phyloP scores from a whole-genome alignment of 2,888 invertebrate genomes.

The Ophonus ardosiacus region DNA sequence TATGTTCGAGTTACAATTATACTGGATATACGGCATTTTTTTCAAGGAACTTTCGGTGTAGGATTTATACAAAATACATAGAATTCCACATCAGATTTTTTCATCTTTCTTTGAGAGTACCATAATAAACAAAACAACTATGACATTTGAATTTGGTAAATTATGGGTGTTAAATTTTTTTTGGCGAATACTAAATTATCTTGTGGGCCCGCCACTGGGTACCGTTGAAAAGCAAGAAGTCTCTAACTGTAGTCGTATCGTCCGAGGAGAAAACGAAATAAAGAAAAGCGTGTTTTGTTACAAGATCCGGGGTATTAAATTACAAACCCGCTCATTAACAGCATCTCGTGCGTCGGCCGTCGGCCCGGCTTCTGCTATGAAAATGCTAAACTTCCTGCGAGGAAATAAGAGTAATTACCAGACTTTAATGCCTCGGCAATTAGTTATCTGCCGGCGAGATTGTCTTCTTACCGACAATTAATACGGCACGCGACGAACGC shows the following conservation, averaged over 20 bases:
- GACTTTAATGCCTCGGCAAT: conserved; percentile 66
- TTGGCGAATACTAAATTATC: too few species aligned
- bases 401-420: conserved; percentile 68
- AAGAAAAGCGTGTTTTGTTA: conserved; percentile 62
- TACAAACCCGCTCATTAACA: conserved; percentile 67
- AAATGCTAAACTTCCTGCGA: conserved; percentile 67
- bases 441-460: conserved; percentile 66
- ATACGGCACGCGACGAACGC: conserved; percentile 58
- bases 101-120: too few species aligned
- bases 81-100: too few species aligned
- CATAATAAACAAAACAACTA: too few species aligned
- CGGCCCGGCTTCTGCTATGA: conserved; percentile 58
- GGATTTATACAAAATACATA: too few species aligned
- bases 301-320: conserved; percentile 67
- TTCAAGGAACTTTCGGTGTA: too few species aligned
- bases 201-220: not conserved
- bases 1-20: too few species aligned
- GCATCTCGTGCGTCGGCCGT: conserved; percentile 51
- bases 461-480: conserved; percentile 64
- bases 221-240: not conserved
- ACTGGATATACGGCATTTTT: too few species aligned
- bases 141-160: too few species aligned
- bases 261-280: conserved; percentile 54
- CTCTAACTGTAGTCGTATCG: conserved; percentile 54
- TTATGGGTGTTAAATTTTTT: too few species aligned